Evolutionary conservation across 2,888 invertebrate species (phyloP), one percentile per base, ranked within the genome.

Genomic region (Agrotis exclamationis): DNA sequence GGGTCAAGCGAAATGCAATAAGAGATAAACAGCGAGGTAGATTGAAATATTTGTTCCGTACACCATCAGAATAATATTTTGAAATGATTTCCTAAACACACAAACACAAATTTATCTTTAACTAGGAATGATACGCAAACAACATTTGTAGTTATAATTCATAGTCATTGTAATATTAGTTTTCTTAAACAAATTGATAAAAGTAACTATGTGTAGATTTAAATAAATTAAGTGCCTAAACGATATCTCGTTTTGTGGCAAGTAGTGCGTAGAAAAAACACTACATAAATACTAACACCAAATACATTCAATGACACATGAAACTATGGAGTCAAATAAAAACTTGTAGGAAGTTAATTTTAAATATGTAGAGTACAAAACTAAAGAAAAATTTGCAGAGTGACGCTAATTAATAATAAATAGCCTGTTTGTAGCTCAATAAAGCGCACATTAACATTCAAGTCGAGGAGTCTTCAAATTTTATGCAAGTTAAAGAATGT

Each of bases 11-110:
- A 92, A 90, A 92, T 90, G 91, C 90, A 90, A 85, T 62, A 90
- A 80, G 76, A 87, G 78, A 86, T 82, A 88, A 85, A 91, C 85
- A 89, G 89, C 90, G 93, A 94, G 93, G 93, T 94, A 94, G 93
- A 90, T 92, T 85, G 79, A 91, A 90, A 86, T 87, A 80, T 92
- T 93, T 91, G 88, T 90, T 91, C 89, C 78, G 74, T 69, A 74
- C 73, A 83, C 76, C 53, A 76, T 70, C 82, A 72, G 82, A 80
- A 66, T 75, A 72, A 64, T 69, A 72, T 67, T 72, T 72, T 66
- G n/a, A 63, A 78, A 77, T 67, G 50, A 82, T 71, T 75, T 71
- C 74, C 76, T 70, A 85, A 79, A 82, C 63, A 79, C 73, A 85
- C 78, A 81, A 75, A 82, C 79, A 82, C 65, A 76, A 68, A 84